Base-by-base conservation (phyloP, 2,888 invertebrate genomes). In the Heterodera filipjevi region DNA sequence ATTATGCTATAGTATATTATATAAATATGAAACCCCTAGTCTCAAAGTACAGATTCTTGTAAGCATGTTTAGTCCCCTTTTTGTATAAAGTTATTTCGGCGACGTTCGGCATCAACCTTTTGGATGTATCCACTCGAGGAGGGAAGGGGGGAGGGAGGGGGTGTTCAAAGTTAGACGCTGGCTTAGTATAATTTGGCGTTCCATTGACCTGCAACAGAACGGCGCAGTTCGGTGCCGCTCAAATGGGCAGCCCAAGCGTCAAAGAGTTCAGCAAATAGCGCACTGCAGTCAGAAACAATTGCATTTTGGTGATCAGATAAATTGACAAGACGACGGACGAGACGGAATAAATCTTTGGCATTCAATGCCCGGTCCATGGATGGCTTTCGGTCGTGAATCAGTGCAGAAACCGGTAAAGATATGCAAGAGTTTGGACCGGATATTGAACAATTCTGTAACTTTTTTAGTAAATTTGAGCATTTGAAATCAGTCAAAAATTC, bases 391-490 rank as follows among this genome's bases (percentile, higher is more conserved):
- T n/a, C n/a, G 59, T 10, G n/a, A 12, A 59, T 59, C 12, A 73
- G 22, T 12, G 35, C 73, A 22, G 49, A 73, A 8, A 46, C 49
- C 3, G 35, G n/a, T 5, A 27, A 73, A 73, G 12, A 35, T 53
- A 12, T 53, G 35, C 33, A 49, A 22, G n/a, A 73, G 27, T 1
- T n/a, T 73, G 12, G 35, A 44, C n/a, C 49, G 73, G 27, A 73
- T 46, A 35, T 46, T 73, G 33, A 8, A 22, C 22, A 73, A 73
- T 46, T 46, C 64, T 73, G n/a, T 22, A 44, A 59, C 90, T 71
- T n/a, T n/a, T n/a, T n/a, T n/a, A n/a, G n/a, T n/a, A 44, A 59
- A 90, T 71, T 96, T 78, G 49, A 19, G 14, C 2, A 19, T 3
- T 12, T 12, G 2, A 10, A 49, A 83, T 81, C 53, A 85, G 77